phyloP scores from a whole-genome alignment of 2,888 invertebrate species.

The Rhimphoctona megacephalus region DNA sequence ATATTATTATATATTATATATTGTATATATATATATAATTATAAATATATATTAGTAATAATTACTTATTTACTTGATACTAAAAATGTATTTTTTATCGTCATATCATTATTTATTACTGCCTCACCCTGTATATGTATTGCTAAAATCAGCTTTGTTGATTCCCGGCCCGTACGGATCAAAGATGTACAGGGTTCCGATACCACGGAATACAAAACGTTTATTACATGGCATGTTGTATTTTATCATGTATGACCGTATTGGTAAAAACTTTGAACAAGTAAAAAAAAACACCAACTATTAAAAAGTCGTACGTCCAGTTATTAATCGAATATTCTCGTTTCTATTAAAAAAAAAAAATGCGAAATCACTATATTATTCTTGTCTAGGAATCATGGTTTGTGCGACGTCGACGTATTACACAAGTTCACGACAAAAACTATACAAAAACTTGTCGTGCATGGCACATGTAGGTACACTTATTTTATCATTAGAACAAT shows the following conservation, averaged over 20 bases:
- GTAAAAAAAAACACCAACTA: neutral
- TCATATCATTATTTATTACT: too few species aligned
- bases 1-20: too few species aligned
- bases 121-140: neutral
- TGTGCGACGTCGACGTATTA: neutral
- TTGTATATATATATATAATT: too few species aligned
- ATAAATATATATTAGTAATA: too few species aligned
- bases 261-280: neutral
- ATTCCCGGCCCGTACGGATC: slow-evolving; percentile 75
- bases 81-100: neutral
- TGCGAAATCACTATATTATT: neutral
- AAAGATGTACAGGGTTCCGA: slow-evolving; percentile 77
- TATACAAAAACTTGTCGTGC: neutral
- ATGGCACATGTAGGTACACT: neutral
- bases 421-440: neutral
- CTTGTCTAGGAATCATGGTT: neutral
- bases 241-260: neutral
- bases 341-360: neutral
- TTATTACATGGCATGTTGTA: slow-evolving; percentile 42
- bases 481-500: neutral
- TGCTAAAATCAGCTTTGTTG: slow-evolving; percentile 48
- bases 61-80: too few species aligned
- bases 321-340: neutral
- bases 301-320: neutral
- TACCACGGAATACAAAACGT: slow-evolving; percentile 75